Conservation (phyloP, 1,140 invertebrate genomes). For the Macrobrachium rosenbergii region DNA sequence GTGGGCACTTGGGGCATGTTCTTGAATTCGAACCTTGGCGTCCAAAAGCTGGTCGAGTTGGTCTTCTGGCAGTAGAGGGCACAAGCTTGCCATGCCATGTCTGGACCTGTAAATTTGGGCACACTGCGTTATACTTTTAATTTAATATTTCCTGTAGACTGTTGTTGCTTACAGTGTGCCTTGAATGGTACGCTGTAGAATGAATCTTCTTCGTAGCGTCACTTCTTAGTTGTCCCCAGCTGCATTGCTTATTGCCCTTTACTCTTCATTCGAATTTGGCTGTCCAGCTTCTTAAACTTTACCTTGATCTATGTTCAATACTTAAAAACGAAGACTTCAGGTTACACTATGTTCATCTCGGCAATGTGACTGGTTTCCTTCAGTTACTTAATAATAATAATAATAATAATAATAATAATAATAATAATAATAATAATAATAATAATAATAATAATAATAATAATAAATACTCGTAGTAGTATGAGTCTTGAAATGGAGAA, state of each 20-base stretch:
- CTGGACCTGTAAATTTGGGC: not conserved
- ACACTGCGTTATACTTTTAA: too few species aligned
- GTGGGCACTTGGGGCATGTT: constrained; percentile 41
- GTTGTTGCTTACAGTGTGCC: not conserved
- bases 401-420: constrained; percentile 4
- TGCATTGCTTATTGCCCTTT: too few species aligned
- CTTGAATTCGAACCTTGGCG: constrained; percentile 53
- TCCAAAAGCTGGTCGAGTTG: constrained; percentile 49
- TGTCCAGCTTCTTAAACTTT: too few species aligned
- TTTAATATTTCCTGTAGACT: too few species aligned
- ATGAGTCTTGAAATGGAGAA: too few species aligned
- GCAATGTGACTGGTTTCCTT: not conserved
- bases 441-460: not conserved
- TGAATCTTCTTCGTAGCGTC: too few species aligned
- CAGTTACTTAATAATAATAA: not conserved
- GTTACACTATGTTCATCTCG: too few species aligned
- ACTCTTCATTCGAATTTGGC: too few species aligned
- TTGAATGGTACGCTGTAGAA: not conserved
- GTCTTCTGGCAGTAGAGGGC: constrained; percentile 55
- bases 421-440: constrained; percentile 4
- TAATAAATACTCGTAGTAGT: too few species aligned
- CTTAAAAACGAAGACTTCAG: too few species aligned
- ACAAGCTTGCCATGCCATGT: constrained; percentile 52
- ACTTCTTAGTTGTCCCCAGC: too few species aligned
- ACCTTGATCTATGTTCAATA: too few species aligned